Conservation (phyloP, 2,113 vertebrate genomes). For the Lipophrys pholis region DNA sequence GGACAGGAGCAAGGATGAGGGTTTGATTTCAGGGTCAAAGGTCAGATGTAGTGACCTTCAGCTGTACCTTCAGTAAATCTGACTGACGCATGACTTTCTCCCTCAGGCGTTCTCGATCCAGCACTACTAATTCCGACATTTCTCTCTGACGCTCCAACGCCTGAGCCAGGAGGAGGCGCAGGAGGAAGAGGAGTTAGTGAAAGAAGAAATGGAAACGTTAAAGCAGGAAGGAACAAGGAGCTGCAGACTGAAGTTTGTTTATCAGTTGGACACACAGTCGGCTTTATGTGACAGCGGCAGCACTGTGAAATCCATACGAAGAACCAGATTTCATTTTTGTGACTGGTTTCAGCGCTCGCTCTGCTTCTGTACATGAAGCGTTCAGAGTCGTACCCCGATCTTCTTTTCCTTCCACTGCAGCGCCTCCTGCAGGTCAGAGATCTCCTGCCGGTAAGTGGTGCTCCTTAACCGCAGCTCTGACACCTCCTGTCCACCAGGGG, state of each 20-base stretch:
- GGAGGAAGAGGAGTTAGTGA: constrained; percentile 30
- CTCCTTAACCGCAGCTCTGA: constrained; percentile 89
- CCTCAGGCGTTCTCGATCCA: constrained; percentile 91
- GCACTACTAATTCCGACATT: constrained; percentile 90
- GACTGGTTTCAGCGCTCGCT: too few species aligned
- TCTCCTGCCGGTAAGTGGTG: constrained; percentile 87
- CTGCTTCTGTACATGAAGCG: too few species aligned
- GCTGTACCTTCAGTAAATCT: constrained; percentile 90
- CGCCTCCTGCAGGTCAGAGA: constrained; percentile 93
- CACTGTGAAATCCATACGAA: too few species aligned
- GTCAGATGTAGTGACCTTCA: background rate
- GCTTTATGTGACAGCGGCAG: too few species aligned
- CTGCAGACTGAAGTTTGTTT: too few species aligned
- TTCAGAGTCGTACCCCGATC: constrained; percentile 83
- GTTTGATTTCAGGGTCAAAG: too few species aligned
- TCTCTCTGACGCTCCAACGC: constrained; percentile 95
- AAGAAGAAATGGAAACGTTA: background rate
- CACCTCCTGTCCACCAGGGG: constrained; percentile 84
- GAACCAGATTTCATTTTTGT: too few species aligned
- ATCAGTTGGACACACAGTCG: too few species aligned
- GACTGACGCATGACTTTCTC: constrained; percentile 86
- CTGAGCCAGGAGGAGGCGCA: constrained; percentile 72
- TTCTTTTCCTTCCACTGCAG: constrained; percentile 98
- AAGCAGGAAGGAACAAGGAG: background rate
- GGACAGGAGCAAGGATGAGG: too few species aligned